phyloP scores from a whole-genome alignment of 1,140 invertebrate genomes.

The Drosophila subobscura region DNA sequence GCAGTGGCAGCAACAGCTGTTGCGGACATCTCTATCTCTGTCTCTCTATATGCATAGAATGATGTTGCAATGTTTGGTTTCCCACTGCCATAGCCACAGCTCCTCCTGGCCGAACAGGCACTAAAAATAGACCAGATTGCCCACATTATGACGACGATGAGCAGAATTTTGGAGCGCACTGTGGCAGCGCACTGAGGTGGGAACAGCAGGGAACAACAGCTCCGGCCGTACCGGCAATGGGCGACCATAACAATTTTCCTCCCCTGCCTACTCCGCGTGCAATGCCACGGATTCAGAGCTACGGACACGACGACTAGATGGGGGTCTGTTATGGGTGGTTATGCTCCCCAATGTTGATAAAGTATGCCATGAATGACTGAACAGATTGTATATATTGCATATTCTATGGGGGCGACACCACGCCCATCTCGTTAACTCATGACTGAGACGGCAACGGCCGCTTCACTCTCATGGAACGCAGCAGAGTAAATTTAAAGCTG shows the following conservation, averaged over 20 bases:
- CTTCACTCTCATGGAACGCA: slow-evolving; percentile 31
- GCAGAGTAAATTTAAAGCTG: slow-evolving; percentile 60
- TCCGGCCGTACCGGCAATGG: slow-evolving; percentile 3
- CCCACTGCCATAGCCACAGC: neutral
- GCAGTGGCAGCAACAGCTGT: slow-evolving; percentile 27
- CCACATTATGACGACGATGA: slow-evolving; percentile 68
- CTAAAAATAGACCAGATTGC: slow-evolving; percentile 80
- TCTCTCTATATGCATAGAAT: slow-evolving; percentile 26
- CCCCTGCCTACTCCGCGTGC: neutral
- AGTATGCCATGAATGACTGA: slow-evolving; percentile 80
- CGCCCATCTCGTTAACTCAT: slow-evolving; percentile 41
- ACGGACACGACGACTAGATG: neutral
- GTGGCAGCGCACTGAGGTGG: slow-evolving; percentile 27
- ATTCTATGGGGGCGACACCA: slow-evolving; percentile 27
- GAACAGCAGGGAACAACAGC: slow-evolving; percentile 10
- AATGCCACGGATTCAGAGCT: neutral
- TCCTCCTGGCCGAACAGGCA: slow-evolving; percentile 43
- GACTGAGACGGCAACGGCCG: slow-evolving; percentile 7
- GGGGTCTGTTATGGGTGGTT: slow-evolving; percentile 1
- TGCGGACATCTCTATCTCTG: slow-evolving; percentile 29
- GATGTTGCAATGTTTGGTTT: slow-evolving; percentile 28
- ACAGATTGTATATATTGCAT: slow-evolving; percentile 48
- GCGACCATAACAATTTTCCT: slow-evolving; percentile 68
- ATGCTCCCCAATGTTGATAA: slow-evolving; percentile 59
- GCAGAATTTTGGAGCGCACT: slow-evolving; percentile 51